Conservation (phyloP, 2,113 vertebrate genomes). For the Cinclus cinclus region DNA sequence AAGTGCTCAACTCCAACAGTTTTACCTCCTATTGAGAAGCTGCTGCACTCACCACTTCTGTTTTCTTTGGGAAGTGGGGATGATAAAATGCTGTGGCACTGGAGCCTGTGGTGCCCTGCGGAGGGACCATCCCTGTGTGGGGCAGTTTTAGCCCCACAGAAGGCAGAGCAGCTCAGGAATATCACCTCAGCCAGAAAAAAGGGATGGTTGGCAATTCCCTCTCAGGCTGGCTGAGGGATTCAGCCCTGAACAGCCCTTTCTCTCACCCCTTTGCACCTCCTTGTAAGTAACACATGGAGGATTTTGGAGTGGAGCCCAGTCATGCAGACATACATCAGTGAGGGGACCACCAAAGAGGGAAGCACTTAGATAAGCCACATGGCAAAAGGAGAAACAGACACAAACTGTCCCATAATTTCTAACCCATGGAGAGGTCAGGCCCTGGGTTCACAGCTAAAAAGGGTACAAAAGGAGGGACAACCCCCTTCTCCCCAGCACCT, state of each 20-base stretch:
- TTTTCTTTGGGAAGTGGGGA: not conserved
- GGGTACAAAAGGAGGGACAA: not conserved
- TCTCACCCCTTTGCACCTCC: not conserved
- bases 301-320: not conserved
- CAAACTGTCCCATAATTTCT: not conserved
- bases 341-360: not conserved
- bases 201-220: not conserved
- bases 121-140: not conserved
- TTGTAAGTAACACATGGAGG: not conserved
- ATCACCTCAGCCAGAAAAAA: not conserved
- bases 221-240: not conserved
- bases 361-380: not conserved
- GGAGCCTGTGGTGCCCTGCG: accelerated
- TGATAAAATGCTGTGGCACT: not conserved
- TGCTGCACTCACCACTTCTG: not conserved
- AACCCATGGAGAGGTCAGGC: not conserved
- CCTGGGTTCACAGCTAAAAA: not conserved
- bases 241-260: not conserved
- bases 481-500: not conserved
- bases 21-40: not conserved
- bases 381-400: not conserved
- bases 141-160: accelerated
- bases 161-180: not conserved
- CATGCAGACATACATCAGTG: not conserved
- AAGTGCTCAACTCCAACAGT: not conserved